Evolutionary conservation across 2,113 vertebrate species (phyloP).

Genomic region (Megalops atlanticus): DNA sequence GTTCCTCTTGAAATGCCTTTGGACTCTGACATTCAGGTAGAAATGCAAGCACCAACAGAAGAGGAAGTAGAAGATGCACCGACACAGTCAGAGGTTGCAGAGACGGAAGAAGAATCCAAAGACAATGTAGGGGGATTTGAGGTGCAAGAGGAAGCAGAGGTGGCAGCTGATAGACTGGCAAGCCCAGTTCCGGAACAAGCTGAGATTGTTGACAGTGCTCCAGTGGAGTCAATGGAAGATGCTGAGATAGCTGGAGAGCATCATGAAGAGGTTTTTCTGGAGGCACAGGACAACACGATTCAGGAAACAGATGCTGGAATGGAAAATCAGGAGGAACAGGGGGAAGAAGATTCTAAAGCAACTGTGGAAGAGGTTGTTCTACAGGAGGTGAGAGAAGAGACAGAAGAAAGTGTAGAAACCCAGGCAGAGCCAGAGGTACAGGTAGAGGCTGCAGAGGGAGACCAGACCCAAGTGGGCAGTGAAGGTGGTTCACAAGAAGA

Average conservation of each 20-base stretch:
- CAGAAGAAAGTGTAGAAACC: slow-evolving; percentile 6
- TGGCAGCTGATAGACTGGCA: neutral
- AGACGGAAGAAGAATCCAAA: neutral
- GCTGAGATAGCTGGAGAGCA: neutral
- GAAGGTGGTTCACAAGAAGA: slow-evolving; percentile 17
- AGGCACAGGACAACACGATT: neutral
- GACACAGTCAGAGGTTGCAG: neutral
- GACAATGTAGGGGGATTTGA: neutral
- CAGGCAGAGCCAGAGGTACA: neutral
- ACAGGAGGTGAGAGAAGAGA: neutral
- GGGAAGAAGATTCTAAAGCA: neutral
- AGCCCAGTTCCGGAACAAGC: neutral
- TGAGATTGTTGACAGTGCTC: neutral
- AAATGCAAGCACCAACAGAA: neutral
- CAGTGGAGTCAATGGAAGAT: neutral
- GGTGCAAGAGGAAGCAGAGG: neutral
- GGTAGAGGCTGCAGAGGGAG: neutral
- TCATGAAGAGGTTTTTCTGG: neutral
- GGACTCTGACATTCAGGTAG: slow-evolving; percentile 21
- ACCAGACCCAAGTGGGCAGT: neutral
- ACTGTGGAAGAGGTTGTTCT: neutral
- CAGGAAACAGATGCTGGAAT: neutral
- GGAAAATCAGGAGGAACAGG: neutral
- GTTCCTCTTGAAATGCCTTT: slow-evolving; percentile 2
- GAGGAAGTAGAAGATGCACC: slow-evolving; percentile 10